A percentile compares a stretch with the other conserved stretches of the same genome.
These are phyloP conservation scores for Cantharis nigra DNA, from an alignment of 2,888 invertebrate genomes.

Conservation along the genomic window DNA sequence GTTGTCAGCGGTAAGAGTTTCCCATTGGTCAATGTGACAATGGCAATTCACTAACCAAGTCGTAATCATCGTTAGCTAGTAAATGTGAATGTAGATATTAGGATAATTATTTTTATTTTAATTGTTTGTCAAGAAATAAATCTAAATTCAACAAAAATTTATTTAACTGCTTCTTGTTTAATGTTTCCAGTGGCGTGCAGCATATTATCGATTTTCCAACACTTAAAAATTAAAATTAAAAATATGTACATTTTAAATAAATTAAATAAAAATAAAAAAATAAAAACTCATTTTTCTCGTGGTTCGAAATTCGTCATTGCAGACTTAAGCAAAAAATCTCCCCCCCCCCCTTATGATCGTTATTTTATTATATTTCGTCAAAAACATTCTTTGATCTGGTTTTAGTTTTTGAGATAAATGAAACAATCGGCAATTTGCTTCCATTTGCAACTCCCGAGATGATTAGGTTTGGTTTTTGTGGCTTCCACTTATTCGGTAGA, in stretches of 20 bases:
- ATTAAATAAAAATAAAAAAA: too few relatives aligned
- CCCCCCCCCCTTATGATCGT: too few relatives aligned
- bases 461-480: neutral
- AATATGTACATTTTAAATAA: neutral
- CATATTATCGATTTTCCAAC: neutral
- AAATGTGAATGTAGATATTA: slow-evolving; percentile 17
- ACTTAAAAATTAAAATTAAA: neutral
- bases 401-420: too few relatives aligned
- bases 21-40: slow-evolving; percentile 44
- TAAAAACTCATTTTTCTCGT: too few relatives aligned
- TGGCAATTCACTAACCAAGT: slow-evolving; percentile 37
- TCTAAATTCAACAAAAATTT: neutral
- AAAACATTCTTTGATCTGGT: too few relatives aligned
- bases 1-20: slow-evolving; percentile 42
- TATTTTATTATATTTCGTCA: too few relatives aligned
- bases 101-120: neutral
- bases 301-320: too few relatives aligned
- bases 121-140: neutral
- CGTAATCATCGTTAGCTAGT: slow-evolving; percentile 29
- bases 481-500: neutral
- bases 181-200: neutral
- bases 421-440: too few relatives aligned
- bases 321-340: too few relatives aligned
- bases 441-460: too few relatives aligned
- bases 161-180: neutral